Evolutionary conservation across 2,888 invertebrate genomes (phyloP), one percentile per base, ranked within the genome.

Genomic region (Agrotis segetum): DNA sequence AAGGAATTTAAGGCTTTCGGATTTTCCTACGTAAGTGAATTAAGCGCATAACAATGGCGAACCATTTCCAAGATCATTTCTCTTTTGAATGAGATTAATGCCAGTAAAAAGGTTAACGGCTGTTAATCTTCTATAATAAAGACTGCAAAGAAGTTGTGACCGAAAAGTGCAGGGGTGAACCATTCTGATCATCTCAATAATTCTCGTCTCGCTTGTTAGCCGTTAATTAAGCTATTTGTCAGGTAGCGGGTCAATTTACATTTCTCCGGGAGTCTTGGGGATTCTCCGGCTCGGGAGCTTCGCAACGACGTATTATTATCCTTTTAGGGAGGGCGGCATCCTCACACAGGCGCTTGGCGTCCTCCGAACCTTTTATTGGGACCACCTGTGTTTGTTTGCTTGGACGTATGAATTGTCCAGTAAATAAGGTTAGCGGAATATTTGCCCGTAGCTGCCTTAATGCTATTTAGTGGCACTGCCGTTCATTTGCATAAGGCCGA

Each of bases 181-280:
- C 88, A 91, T 93, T 91, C 88, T 87, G 90, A 92, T 92, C 92
- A 92, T 92, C 90, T 91, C 91, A 92, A 92, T 92, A 92, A 94
- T 89, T 92, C 91, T 89, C 88, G 89, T 87, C 91, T 93, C 91
- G 91, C 92, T 92, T 93, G 94, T 93, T 93, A 91, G 89, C 91
- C 92, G 95, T 95, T 96, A 96, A 96, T 96, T 95, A 96, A 96
- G 96, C 95, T 94, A 96, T 96, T 96, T 96, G 96, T 96, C 96
- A 92, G 93, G 90, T 90, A 92, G 89, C 89, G 87, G 90, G 88
- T 90, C 93, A 92, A 95, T 96, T 96, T 96, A 95, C 95, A 96
- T 96, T 95, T 95, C 94, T 94, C 91, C 90, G 83, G 89, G 90
- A 92, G 91, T 92, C 92, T 92, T 91, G 88, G 90, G 89, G 91